Evolutionary conservation across 2,888 invertebrate genomes (phyloP).

Genomic region (Hypercompe scribonia): DNA sequence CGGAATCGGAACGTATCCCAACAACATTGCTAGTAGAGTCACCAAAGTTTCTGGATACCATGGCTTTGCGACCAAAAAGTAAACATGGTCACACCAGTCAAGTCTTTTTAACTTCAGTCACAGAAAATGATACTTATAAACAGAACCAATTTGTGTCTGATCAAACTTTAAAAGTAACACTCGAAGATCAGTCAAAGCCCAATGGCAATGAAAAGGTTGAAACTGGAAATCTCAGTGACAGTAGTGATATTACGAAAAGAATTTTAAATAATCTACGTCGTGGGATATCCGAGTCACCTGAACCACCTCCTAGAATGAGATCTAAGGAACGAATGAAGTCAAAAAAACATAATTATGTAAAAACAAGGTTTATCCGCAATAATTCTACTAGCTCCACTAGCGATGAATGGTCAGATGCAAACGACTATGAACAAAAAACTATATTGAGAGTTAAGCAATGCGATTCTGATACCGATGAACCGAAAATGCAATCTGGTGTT

Average conservation of each 20-base stretch:
- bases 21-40: conserved; percentile 78
- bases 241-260: conserved; percentile 78
- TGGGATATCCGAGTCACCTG: conserved; percentile 80
- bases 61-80: conserved; percentile 91
- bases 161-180: conserved; percentile 32
- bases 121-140: conserved; percentile 63
- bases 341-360: conserved; percentile 83
- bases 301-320: conserved; percentile 81
- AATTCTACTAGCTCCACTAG: conserved; percentile 82
- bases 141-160: conserved; percentile 50
- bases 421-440: conserved; percentile 82
- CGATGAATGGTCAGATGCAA: conserved; percentile 84
- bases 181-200: conserved; percentile 23
- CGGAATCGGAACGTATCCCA: conserved; percentile 80
- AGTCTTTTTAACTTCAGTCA: conserved; percentile 85
- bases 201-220: conserved; percentile 61
- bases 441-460: conserved; percentile 79
- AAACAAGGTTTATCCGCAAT: conserved; percentile 81
- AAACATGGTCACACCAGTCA: conserved; percentile 88
- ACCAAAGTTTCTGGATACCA: conserved; percentile 92
- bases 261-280: conserved; percentile 76
- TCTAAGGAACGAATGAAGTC: conserved; percentile 72
- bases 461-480: conserved; percentile 81
- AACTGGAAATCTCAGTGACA: conserved; percentile 77
- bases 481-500: conserved; percentile 57